Evolutionary conservation across 2,888 invertebrate genomes (phyloP).

Genomic region (Frankliniella fusca): DNA sequence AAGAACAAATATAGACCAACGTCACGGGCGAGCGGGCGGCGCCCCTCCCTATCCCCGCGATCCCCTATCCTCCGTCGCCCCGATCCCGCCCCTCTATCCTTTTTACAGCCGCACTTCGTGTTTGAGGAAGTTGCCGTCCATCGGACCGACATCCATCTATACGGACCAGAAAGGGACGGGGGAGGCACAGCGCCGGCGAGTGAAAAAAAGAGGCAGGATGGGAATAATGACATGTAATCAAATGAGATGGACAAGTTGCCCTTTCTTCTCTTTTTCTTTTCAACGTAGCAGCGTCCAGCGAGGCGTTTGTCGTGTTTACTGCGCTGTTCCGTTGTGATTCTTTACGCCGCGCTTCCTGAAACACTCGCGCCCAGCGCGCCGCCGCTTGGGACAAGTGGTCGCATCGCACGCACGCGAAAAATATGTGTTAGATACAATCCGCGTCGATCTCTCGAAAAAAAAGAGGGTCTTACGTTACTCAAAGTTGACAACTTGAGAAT

Average conservation of each 20-base stretch:
- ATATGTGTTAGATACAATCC: too few relatives aligned
- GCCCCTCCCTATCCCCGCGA: constrained; percentile 5
- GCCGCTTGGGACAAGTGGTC: too few relatives aligned
- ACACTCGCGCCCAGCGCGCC: too few relatives aligned
- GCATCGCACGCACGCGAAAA: too few relatives aligned
- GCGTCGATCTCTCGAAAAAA: too few relatives aligned
- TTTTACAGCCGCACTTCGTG: constrained; percentile 24
- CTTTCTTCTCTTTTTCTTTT: neutral
- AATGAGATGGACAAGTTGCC: neutral
- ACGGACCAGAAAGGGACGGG: neutral
- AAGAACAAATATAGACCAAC: constrained; percentile 20
- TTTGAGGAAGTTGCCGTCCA: constrained; percentile 18
- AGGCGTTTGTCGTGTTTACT: too few relatives aligned
- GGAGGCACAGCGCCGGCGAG: neutral
- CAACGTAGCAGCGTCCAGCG: too few relatives aligned
- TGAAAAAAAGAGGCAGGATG: neutral
- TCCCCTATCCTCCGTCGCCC: neutral
- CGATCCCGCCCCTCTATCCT: neutral
- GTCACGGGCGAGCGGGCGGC: constrained; percentile 1
- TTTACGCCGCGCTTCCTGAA: too few relatives aligned
- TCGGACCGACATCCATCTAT: neutral
- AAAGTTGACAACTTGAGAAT: too few relatives aligned
- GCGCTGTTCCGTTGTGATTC: too few relatives aligned
- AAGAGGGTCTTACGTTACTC: too few relatives aligned
- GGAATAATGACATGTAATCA: neutral